Evolutionary conservation across 2,113 vertebrate genomes (phyloP), one percentile per base, ranked within the genome.

Genomic region (Todiramphus chloris): DNA sequence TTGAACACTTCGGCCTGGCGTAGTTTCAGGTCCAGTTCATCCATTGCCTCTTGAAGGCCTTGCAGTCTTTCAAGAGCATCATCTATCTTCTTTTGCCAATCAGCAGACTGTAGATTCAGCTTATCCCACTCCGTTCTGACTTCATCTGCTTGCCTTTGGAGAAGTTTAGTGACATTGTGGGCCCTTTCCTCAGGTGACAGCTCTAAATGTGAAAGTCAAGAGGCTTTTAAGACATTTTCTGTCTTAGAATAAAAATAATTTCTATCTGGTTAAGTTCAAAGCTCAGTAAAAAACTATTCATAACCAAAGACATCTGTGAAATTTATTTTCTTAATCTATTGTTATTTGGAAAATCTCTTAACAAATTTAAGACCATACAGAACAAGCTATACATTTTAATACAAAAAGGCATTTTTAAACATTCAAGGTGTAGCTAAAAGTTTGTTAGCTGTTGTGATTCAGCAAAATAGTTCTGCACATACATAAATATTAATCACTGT

Each of bases 11-110:
- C 99, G 8, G 99, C 99, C 94, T 98, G 99, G 76, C 98, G 98
- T 19, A 99, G 97, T 95, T 99, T 99, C 46, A 98, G 97, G 63
- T 99, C 99, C 94, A 99, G 97, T 64, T 99, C 98, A 94, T 99
- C 99, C 82, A 98, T 96, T 1, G 98, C 98, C 68, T 99, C 98
- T 77, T 99, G 99, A 76, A 99, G 98, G 93, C 98, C 98, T 95
- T 98, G 97, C 48, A 99, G 98, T 35, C 98, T 98, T 83, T 98
- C 97, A n/a, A 99, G 97, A 59, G 99, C 98, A 75, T 99, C 96
- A 44, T 99, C 99, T 87, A 99, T 97, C 96, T 98, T 98, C 96
- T 98, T 98, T 96, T 99, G 99, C 99, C 99, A 99, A 68, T 99
- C 98, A n/a, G 96, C 93, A 2, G 99, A 97, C 89, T 98, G 97